Base-by-base conservation (phyloP, 2,888 invertebrate genomes). In the Leucania comma region DNA sequence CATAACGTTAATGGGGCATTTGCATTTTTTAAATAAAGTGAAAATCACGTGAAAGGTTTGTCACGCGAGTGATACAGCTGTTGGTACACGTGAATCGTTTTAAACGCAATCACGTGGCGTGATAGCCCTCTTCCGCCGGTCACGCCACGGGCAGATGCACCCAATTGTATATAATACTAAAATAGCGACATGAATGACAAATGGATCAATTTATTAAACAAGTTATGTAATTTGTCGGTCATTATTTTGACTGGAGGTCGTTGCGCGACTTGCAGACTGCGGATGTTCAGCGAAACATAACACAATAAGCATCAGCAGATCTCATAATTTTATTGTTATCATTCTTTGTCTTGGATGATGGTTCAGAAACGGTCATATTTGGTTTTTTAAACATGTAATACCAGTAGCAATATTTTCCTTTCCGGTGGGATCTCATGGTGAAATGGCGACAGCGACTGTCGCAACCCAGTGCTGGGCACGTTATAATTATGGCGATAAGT, bases 121-220 rank as follows among this genome's bases (percentile, higher is more conserved):
- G 88, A 90, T 90, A 73, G 81, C 62, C 76, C 74, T 83, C 86
- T 86, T 91, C 91, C 91, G 90, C 56, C 70, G 72, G 74, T 83
- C 90, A 87, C 82, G 84, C 82, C 76, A 80, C 71, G 57, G 68
- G 57, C 72, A 78, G 80, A 71, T 83, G 80, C 86, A 84, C 74
- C 78, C 80, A 83, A 86, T 87, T 84, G 82, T 87, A 80, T 81
- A 77, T 84, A 83, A 84, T 83, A 83, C 83, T 67, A 69, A 83
- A 88, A 86, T 85, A 75, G 79, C 80, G 68, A 72, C 75, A 77
- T 77, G 79, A 80, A 86, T 86, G 85, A 83, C 79, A 87, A 85
- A 85, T 88, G 81, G 82, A 83, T 86, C 84, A 83, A 86, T 88
- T 84, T 84, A 75, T 77, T 74, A 80, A 78, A 68, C 79, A 78